These are phyloP conservation scores for Somateria mollissima DNA, from an alignment of 2,797 vertebrate species.

Conservation along the genomic window DNA sequence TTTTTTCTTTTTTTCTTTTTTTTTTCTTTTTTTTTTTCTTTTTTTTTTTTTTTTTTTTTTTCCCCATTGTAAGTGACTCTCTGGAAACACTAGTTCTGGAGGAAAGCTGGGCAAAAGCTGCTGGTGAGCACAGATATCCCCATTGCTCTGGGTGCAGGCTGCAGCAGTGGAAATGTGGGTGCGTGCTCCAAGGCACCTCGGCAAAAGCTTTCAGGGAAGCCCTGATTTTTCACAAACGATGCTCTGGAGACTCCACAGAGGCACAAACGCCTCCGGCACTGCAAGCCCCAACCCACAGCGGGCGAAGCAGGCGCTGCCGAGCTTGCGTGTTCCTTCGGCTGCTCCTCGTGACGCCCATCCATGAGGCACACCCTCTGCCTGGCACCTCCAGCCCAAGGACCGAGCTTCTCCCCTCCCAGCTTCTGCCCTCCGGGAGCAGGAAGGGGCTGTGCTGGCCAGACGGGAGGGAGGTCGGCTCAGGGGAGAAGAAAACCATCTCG, in stretches of 20 bases:
- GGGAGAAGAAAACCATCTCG: slow-evolving; percentile 26
- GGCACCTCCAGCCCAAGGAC: slow-evolving; percentile 31
- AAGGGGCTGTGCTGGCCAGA: not conserved
- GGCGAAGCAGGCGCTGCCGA: slow-evolving; percentile 9
- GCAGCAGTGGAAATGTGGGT: not conserved
- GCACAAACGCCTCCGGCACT: slow-evolving; percentile 5
- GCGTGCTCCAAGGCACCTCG: not conserved
- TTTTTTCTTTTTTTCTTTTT: not conserved
- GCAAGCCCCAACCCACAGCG: slow-evolving; percentile 41
- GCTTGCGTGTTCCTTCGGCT: slow-evolving; percentile 28
- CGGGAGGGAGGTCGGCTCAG: not conserved
- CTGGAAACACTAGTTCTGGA: not conserved
- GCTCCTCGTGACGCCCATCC: not conserved
- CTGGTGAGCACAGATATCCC: not conserved
- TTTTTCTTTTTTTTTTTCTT: no score
- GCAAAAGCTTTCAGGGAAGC: not conserved
- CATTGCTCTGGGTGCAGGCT: not conserved
- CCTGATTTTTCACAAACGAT: not conserved
- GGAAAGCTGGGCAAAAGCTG: not conserved
- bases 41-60: not conserved
- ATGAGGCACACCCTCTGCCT: slow-evolving; percentile 32
- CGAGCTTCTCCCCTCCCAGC: not conserved
- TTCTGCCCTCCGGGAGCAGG: not conserved
- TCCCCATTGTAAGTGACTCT: not conserved
- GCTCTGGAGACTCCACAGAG: slow-evolving; percentile 2